Conservation (phyloP, 1,140 invertebrate species). For the Tribolium madens region DNA sequence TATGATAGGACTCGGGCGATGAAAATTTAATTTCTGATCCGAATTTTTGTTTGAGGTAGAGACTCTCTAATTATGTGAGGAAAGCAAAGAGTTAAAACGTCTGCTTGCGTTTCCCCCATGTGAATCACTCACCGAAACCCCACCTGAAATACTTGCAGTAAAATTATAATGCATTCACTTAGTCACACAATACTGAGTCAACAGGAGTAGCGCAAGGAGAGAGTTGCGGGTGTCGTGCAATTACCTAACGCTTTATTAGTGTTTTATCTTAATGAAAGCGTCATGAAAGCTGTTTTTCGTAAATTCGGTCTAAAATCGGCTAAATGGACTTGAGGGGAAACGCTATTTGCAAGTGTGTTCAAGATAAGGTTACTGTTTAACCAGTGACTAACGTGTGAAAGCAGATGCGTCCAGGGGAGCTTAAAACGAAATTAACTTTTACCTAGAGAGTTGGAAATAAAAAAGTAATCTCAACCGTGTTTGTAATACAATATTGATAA, state of each 20-base stretch:
- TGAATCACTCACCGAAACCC: constrained; percentile 46
- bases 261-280: constrained; percentile 43
- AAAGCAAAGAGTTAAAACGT: constrained; percentile 22
- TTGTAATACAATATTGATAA: constrained; percentile 46
- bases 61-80: not conserved
- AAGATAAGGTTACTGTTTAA: constrained; percentile 59
- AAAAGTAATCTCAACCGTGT: constrained; percentile 21
- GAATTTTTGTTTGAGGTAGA: constrained; percentile 29
- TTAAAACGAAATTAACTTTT: constrained; percentile 26
- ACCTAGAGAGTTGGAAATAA: not conserved
- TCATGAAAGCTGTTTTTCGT: constrained; percentile 21
- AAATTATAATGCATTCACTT: constrained; percentile 54
- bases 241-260: constrained; percentile 36
- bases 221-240: constrained; percentile 36
- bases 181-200: constrained; percentile 52
- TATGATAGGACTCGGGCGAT: not conserved
- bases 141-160: constrained; percentile 48
- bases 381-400: constrained; percentile 59
- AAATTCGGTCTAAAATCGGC: constrained; percentile 1
- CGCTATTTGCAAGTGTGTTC: constrained; percentile 57
- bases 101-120: not conserved
- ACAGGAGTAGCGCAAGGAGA: constrained; percentile 32
- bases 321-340: constrained; percentile 16
- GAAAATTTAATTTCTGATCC: constrained; percentile 22
- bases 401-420: constrained; percentile 52